Conservation (phyloP, 37 sponge, comb jelly and placozoan genomes). For the Agelas oroides region DNA sequence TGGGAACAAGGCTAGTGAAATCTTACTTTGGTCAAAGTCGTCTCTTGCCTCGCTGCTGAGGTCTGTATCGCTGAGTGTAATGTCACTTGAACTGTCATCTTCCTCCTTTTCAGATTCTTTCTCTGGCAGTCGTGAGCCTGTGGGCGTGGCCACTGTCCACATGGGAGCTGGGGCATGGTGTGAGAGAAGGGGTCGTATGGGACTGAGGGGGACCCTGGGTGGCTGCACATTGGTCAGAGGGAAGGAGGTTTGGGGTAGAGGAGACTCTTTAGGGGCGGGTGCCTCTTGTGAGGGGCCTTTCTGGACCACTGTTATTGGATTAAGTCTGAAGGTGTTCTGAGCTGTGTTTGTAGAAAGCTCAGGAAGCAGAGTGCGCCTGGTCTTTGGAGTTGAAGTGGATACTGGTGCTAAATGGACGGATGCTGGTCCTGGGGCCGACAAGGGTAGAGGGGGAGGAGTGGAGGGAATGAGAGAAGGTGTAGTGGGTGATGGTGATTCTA, state of each 20-base stretch:
- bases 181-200: neutral
- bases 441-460: neutral
- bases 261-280: neutral
- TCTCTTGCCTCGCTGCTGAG: constrained; percentile 36
- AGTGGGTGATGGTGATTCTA: neutral
- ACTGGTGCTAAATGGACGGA: too few species aligned
- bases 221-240: too few species aligned
- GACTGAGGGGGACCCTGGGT: neutral
- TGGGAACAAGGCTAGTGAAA: too few species aligned
- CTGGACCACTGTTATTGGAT: too few species aligned
- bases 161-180: neutral
- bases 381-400: neutral
- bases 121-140: too few species aligned
- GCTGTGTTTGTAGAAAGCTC: neutral
- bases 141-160: neutral
- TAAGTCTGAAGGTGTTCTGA: too few species aligned
- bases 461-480: neutral
- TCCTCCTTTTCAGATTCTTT: too few species aligned
- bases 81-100: too few species aligned
- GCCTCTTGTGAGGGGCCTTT: too few species aligned
- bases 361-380: neutral
- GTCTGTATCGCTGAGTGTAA: neutral
- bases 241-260: neutral
- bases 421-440: too few species aligned
- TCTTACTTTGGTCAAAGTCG: constrained; percentile 43